Percentiles rank a stretch among this genome's conserved stretches.
phyloP scores from a whole-genome alignment of 2,113 vertebrate genomes.

The Tupaia tana region DNA sequence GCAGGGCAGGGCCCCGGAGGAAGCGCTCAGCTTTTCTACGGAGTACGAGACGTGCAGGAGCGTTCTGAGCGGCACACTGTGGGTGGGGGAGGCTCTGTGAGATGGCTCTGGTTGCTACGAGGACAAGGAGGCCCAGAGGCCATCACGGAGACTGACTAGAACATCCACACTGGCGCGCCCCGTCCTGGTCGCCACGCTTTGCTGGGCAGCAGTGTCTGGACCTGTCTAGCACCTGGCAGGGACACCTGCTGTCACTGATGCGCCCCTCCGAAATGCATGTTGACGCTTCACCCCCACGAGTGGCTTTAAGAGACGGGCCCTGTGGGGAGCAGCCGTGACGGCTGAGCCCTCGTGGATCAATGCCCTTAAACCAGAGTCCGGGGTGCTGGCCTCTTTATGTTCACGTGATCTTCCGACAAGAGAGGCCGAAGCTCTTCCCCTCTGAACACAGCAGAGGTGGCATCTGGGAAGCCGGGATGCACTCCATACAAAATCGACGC shows the following conservation, averaged over 20 bases:
- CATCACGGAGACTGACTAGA: neutral
- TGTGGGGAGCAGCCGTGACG: neutral
- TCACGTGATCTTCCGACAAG: accelerated
- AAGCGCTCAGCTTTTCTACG: neutral
- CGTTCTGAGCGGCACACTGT: neutral
- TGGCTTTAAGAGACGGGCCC: neutral
- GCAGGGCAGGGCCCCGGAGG: too few species aligned
- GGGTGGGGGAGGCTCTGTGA: neutral
- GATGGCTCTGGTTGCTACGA: neutral
- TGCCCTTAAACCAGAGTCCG: neutral
- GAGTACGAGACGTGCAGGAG: neutral
- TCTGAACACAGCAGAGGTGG: neutral
- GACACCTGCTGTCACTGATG: neutral
- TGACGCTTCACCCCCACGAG: neutral
- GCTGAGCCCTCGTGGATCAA: neutral
- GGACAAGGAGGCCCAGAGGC: neutral
- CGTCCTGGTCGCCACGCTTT: too few species aligned
- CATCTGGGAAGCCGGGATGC: neutral
- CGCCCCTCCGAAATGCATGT: neutral
- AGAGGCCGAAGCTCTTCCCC: neutral
- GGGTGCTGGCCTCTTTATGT: too few species aligned
- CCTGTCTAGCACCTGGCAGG: neutral
- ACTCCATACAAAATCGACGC: neutral
- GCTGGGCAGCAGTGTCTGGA: neutral
- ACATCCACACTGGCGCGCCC: neutral